Evolutionary conservation across 2,797 vertebrate genomes (phyloP).

Genomic region (Peromyscus melanophrys): DNA sequence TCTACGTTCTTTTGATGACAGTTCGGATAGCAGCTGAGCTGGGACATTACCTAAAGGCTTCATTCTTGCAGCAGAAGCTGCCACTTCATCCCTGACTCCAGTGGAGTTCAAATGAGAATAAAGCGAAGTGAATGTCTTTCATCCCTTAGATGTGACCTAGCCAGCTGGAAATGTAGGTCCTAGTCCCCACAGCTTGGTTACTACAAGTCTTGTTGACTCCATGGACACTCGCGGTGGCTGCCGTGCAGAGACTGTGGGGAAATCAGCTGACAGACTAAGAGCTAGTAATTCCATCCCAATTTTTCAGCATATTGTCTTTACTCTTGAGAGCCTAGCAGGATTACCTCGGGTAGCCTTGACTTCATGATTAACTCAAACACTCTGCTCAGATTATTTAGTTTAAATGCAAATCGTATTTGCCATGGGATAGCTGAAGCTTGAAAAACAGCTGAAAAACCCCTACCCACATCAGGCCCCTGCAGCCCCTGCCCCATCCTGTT

Average conservation of each 20-base stretch:
- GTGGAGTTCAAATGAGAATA: constrained; percentile 75
- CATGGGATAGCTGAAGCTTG: not conserved
- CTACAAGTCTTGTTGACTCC: not conserved
- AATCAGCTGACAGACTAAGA: not conserved
- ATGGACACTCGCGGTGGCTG: not conserved
- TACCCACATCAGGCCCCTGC: not conserved
- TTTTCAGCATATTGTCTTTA: not conserved
- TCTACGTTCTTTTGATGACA: constrained; percentile 92
- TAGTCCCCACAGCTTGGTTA: not conserved
- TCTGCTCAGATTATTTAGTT: constrained; percentile 32
- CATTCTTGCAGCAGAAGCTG: constrained; percentile 88
- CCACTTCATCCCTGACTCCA: constrained; percentile 62
- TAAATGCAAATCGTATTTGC: not conserved
- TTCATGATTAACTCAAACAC: not conserved
- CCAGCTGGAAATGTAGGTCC: not conserved
- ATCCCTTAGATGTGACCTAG: constrained; percentile 26
- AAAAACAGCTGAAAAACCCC: not conserved
- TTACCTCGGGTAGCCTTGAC: not conserved
- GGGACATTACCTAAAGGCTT: constrained; percentile 94
- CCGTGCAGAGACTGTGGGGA: not conserved
- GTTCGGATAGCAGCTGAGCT: constrained; percentile 86
- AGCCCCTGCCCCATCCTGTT: not conserved
- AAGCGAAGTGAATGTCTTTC: constrained; percentile 57
- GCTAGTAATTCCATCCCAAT: not conserved
- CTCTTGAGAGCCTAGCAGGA: not conserved